Evolutionary conservation across 2,888 invertebrate genomes (phyloP).

Genomic region (Spisula solida): DNA sequence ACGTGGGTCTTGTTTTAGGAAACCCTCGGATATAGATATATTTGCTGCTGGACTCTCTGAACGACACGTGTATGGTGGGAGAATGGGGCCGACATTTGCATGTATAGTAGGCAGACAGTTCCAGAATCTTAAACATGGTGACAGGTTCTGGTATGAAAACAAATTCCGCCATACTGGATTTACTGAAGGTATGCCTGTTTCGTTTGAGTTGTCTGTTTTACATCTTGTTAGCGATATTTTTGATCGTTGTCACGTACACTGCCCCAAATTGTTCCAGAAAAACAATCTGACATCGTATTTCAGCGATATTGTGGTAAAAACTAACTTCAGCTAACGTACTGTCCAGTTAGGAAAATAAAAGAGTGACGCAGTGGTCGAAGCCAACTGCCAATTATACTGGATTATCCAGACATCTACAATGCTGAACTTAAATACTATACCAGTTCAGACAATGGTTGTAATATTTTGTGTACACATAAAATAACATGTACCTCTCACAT

Average conservation of each 20-base stretch:
- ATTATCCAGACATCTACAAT: not conserved
- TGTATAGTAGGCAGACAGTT: conserved; percentile 96
- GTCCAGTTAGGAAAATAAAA: not conserved
- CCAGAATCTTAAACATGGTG: conserved; percentile 92
- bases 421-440: no score
- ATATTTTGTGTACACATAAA: not conserved
- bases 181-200: conserved; percentile 37
- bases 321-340: not conserved
- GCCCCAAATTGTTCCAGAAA: no score
- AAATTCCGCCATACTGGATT: conserved; percentile 47
- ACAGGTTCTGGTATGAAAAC: conserved; percentile 95
- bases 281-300: no score
- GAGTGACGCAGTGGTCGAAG: not conserved
- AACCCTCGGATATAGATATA: conserved; percentile 94
- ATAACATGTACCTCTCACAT: no score
- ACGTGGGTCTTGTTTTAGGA: conserved; percentile 84
- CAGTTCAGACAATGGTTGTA: not conserved
- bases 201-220: not conserved
- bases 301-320: no score
- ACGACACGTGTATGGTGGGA: conserved; percentile 91
- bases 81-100: conserved; percentile 94
- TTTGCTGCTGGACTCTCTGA: conserved; percentile 96
- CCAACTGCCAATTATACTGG: not conserved
- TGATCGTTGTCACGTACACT: no score
- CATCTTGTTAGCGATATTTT: no score